Evolutionary conservation across 2,797 vertebrate genomes (phyloP), one percentile per base, ranked within the genome.

Genomic region (Coregonus ussuriensis): DNA sequence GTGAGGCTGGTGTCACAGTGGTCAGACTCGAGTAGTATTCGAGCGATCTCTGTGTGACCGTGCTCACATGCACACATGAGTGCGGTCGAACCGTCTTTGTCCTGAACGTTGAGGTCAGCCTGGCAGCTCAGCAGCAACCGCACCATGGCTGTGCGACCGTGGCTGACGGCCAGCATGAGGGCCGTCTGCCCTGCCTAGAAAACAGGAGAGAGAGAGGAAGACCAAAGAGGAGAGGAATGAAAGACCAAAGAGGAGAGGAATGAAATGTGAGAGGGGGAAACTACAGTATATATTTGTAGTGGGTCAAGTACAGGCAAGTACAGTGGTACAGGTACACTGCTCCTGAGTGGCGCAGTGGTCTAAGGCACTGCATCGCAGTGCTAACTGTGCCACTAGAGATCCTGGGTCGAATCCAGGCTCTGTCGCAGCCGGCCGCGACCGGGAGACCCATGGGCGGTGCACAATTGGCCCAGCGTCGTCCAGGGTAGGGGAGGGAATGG

Each of bases 81-180:
- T 13, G 97, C 96, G 0, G 96, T 96, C 0, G 89, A 95, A 56
- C 96, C 97, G 72, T 97, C 93, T 0, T 94, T 91, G 77, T 99
- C 98, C 90, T 97, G 96, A 76, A 95, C 91, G 89, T 99, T 98
- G 79, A 97, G 90, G 4, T 97, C 94, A 0, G 97, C 95, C 6
- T 88, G 92, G 82, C 95, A 96, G 73, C 92, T 89, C 83, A 99
- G 93, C 72, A 99, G 94, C 9, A 97, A 94, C 70, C 92, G 94
- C 79, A 98, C 97, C 98, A 98, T 98, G 91, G 97, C 95, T 1
- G 94, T 93, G 51, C 97, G 92, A 15, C 97, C 97, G 0, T 99
- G 97, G 91, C 95, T 96, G 53, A 98, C 96, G 1, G 96, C 97
- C 33, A 99, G 93, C 96, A 99, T 98, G 87, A 99, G 93, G 0